Evolutionary conservation across 64 coral and sea anemone species (phyloP).

Genomic region (Montipora cactus): DNA sequence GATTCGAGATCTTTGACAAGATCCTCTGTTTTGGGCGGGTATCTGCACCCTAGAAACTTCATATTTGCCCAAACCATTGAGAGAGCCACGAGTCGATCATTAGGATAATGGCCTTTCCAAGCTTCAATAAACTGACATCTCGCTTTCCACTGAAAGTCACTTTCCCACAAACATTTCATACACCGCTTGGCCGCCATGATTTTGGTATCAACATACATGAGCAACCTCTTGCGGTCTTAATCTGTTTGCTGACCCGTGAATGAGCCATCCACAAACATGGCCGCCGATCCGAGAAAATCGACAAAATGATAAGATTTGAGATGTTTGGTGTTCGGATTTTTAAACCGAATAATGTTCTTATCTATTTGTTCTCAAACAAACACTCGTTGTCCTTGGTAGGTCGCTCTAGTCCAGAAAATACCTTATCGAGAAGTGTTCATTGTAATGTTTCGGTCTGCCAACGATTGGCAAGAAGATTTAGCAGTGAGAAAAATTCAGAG

Average conservation of each 20-base stretch:
- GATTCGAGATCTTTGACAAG: slow-evolving; percentile 83
- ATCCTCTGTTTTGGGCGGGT: slow-evolving; percentile 75
- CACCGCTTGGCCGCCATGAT: slow-evolving; percentile 82
- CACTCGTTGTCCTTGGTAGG: background rate
- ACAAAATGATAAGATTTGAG: too few relatives aligned
- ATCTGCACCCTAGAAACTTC: slow-evolving; percentile 96
- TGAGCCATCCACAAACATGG: background rate
- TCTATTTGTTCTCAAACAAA: background rate
- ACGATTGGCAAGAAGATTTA: background rate
- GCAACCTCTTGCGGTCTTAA: background rate
- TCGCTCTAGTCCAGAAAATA: background rate
- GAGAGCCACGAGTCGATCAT: slow-evolving; percentile 60
- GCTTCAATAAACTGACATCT: slow-evolving; percentile 83
- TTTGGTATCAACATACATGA: background rate
- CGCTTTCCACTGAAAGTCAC: slow-evolving; percentile 74
- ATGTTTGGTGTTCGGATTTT: background rate
- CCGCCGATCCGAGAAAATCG: background rate
- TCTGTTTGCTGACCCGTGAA: background rate
- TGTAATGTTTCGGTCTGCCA: background rate
- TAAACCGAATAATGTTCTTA: background rate
- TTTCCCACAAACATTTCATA: slow-evolving; percentile 78
- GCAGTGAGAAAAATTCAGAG: background rate
- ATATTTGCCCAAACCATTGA: slow-evolving; percentile 99
- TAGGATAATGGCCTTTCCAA: slow-evolving; percentile 57
- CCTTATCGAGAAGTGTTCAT: background rate